These are phyloP conservation scores for Crenuchus spilurus DNA, from an alignment of 2,797 vertebrate genomes.

Conservation along the genomic window DNA sequence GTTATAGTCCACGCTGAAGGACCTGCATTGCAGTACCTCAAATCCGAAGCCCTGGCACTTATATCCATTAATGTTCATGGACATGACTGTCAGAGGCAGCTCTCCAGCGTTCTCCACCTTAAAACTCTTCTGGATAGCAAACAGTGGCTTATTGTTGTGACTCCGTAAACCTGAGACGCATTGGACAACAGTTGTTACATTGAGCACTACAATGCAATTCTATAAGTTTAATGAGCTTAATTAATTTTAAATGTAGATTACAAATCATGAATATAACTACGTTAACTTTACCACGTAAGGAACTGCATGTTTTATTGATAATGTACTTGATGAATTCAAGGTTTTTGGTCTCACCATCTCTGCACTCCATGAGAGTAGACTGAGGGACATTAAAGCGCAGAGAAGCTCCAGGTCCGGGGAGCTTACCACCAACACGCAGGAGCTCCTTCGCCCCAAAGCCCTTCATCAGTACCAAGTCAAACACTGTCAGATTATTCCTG, in stretches of 20 bases:
- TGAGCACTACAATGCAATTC: not conserved
- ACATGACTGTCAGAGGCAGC: slow-evolving; percentile 90
- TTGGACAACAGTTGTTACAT: not conserved
- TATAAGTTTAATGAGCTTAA: not conserved
- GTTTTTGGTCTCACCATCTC: slow-evolving; percentile 92
- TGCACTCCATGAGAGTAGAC: slow-evolving; percentile 95
- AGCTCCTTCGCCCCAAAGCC: slow-evolving; percentile 93
- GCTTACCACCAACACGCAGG: slow-evolving; percentile 90
- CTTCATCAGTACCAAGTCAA: slow-evolving; percentile 89
- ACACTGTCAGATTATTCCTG: slow-evolving; percentile 95
- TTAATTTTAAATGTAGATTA: too few species aligned
- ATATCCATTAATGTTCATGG: slow-evolving; percentile 96
- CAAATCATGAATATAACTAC: too few species aligned
- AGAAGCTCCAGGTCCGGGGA: slow-evolving; percentile 88
- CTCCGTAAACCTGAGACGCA: slow-evolving; percentile 80
- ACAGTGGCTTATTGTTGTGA: slow-evolving; percentile 84
- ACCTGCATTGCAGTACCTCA: slow-evolving; percentile 90
- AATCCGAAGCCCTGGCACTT: slow-evolving; percentile 97
- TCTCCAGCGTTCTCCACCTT: slow-evolving; percentile 96
- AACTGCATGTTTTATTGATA: too few species aligned
- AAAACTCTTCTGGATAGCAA: slow-evolving; percentile 95
- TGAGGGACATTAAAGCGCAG: slow-evolving; percentile 98
- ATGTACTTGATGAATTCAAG: too few species aligned
- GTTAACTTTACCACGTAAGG: too few species aligned
- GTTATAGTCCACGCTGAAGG: slow-evolving; percentile 89